Evolutionary conservation across 2,888 invertebrate genomes (phyloP), one percentile per base, ranked within the genome.

Genomic region (Cerceris rybyensis): DNA sequence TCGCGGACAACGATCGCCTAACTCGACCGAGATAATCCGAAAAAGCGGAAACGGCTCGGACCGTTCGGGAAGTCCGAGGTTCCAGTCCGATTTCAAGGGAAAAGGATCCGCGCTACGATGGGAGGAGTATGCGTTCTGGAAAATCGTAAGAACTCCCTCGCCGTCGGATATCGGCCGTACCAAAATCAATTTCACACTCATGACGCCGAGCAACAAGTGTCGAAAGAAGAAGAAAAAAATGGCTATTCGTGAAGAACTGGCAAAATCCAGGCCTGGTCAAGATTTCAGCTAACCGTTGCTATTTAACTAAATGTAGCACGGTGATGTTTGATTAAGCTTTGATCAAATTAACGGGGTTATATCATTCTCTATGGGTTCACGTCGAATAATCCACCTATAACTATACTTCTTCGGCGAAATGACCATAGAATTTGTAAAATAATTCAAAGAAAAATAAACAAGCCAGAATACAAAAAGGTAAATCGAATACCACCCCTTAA

Each of bases 1-100:
- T 57, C 63, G 72, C 55, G 73, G 73, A 50, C 75, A 80, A 76
- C 80, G 70, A 83, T 78, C 68, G 67, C 79, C 77, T 72, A 78
- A 80, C 78, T 81, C 80, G 63, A 11, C 42, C 57, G 64, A 65
- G 79, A 75, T 84, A 77, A 80, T 77, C 75, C 75, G 78, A 81
- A 76, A 81, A 69, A 73, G 70, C 74, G 70, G 70, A 76, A 76
- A 74, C 69, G 63, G 41, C 39, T 28, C 28, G 54, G 58, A 54
- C 28, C 46, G 65, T n/a, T 28, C 65, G 58, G 28, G 79, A 82
- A 84, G 72, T 77, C 75, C 61, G 60, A 49, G 71, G 64, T 66
- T 70, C 55, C 14, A 16, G 70, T 64, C 54, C 54, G 50, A 70
- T 80, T 63, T 63, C 42, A 16, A 42, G 17, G 41, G 28, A 14